Conservation (phyloP, 2,888 invertebrate genomes). For the Ischnus inquisitorius region DNA sequence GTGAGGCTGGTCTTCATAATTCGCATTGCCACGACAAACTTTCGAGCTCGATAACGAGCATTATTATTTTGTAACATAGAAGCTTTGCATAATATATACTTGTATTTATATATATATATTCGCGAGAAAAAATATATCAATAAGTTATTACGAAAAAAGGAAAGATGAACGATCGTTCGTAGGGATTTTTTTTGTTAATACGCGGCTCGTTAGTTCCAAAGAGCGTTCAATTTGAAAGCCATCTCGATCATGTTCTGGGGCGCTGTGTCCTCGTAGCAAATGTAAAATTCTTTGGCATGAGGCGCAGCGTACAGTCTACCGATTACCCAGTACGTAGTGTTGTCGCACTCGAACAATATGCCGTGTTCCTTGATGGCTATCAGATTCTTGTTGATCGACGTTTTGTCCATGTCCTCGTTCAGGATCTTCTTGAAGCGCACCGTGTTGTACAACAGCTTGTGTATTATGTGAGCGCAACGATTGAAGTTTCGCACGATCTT, state of each 20-base stretch:
- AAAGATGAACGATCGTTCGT: background rate
- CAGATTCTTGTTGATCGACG: constrained; percentile 90
- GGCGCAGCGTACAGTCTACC: constrained; percentile 93
- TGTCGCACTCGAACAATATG: constrained; percentile 90
- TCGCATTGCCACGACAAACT: constrained; percentile 18
- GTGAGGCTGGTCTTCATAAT: constrained; percentile 64
- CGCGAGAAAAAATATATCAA: constrained; percentile 25
- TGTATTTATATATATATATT: constrained; percentile 26
- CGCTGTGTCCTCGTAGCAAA: constrained; percentile 94
- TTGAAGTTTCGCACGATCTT: constrained; percentile 91
- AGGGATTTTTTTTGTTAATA: background rate
- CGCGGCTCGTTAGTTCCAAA: constrained; percentile 76
- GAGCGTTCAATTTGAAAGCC: constrained; percentile 91
- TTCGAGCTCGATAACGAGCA: constrained; percentile 21
- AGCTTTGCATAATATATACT: constrained; percentile 1
- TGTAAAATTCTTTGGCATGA: constrained; percentile 92
- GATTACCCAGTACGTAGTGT: constrained; percentile 92
- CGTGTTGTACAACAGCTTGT: constrained; percentile 90
- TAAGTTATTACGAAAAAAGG: background rate
- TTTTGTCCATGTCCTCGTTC: constrained; percentile 86
- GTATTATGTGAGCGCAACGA: constrained; percentile 90
- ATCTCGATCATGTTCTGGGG: constrained; percentile 96
- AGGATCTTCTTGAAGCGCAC: constrained; percentile 88
- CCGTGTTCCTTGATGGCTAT: constrained; percentile 95
- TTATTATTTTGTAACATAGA: constrained; percentile 7